A percentile compares a stretch with the other conserved stretches of the same genome.
These are phyloP conservation scores for Campylomormyrus tamandua DNA, from an alignment of 2,113 vertebrate species.

Conservation along the genomic window DNA sequence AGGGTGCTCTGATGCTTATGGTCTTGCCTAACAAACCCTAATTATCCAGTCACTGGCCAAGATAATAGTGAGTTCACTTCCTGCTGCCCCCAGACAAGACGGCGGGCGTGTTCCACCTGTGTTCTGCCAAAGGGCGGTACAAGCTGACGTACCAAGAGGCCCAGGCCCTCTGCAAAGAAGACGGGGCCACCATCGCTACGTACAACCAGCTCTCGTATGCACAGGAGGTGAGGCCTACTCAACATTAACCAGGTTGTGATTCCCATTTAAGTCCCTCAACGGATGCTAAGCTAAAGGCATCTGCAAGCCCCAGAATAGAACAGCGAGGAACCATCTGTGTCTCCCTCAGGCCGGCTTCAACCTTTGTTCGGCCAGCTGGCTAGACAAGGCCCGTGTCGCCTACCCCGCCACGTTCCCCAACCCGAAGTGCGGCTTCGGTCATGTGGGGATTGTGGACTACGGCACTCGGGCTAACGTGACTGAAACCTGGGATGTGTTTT, in stretches of 20 bases:
- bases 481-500: slow-evolving; percentile 86
- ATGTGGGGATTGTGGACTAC: slow-evolving; percentile 85
- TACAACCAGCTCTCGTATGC: slow-evolving; percentile 81
- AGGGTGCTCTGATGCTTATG: background rate
- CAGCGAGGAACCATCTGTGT: background rate
- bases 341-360: slow-evolving; percentile 69
- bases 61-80: background rate
- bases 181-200: slow-evolving; percentile 67
- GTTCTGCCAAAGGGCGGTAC: slow-evolving; percentile 70
- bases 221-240: slow-evolving; percentile 68
- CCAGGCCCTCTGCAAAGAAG: slow-evolving; percentile 56
- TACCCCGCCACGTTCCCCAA: slow-evolving; percentile 81
- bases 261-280: background rate
- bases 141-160: slow-evolving; percentile 71
- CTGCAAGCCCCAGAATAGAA: background rate
- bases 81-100: slow-evolving; percentile 62
- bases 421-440: slow-evolving; percentile 72
- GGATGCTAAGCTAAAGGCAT: background rate
- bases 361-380: slow-evolving; percentile 81
- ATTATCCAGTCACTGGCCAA: background rate
- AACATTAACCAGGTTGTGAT: background rate
- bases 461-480: slow-evolving; percentile 67
- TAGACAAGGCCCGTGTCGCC: slow-evolving; percentile 63
- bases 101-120: slow-evolving; percentile 77
- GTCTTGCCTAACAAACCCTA: background rate